phyloP scores from a whole-genome alignment of 2,113 vertebrate genomes.

The Tricholaema leucomelas region DNA sequence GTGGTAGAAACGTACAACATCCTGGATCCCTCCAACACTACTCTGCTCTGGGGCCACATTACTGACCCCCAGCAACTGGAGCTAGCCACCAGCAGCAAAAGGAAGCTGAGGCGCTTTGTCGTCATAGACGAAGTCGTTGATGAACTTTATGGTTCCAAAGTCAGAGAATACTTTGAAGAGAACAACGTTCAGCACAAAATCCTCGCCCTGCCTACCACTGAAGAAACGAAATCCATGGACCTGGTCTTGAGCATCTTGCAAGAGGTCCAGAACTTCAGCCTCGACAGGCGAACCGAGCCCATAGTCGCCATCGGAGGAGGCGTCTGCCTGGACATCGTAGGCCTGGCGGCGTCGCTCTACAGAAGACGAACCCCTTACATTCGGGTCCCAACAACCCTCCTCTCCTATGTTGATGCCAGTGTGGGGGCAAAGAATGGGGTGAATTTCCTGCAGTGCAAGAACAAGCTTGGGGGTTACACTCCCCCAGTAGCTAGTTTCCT shows the following conservation, averaged over 20 bases:
- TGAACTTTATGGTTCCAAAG: slow-evolving; percentile 74
- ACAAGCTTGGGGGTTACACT: slow-evolving; percentile 82
- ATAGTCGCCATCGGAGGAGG: slow-evolving; percentile 84
- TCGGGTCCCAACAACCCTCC: slow-evolving; percentile 82
- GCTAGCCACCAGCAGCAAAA: slow-evolving; percentile 44
- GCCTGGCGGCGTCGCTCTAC: slow-evolving; percentile 80
- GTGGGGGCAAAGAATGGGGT: slow-evolving; percentile 84
- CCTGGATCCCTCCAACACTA: slow-evolving; percentile 78
- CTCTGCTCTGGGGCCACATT: slow-evolving; percentile 79
- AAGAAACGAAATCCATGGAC: slow-evolving; percentile 86
- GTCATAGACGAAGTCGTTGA: slow-evolving; percentile 80
- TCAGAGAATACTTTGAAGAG: slow-evolving; percentile 74
- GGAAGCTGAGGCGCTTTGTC: slow-evolving; percentile 76
- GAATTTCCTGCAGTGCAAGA: slow-evolving; percentile 86
- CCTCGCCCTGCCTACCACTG: slow-evolving; percentile 77
- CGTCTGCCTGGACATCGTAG: slow-evolving; percentile 83
- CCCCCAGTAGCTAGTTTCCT: slow-evolving; percentile 78
- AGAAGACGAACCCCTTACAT: slow-evolving; percentile 83
- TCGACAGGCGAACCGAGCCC: slow-evolving; percentile 79
- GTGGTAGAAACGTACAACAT: slow-evolving; percentile 76
- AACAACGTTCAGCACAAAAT: slow-evolving; percentile 77
- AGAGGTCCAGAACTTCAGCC: slow-evolving; percentile 80
- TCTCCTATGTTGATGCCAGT: slow-evolving; percentile 82
- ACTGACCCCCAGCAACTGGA: slow-evolving; percentile 71
- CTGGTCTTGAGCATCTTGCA: slow-evolving; percentile 79